These are phyloP conservation scores for Steinernema hermaphroditum DNA, from an alignment of 2,888 invertebrate genomes.

Conservation along the genomic window DNA sequence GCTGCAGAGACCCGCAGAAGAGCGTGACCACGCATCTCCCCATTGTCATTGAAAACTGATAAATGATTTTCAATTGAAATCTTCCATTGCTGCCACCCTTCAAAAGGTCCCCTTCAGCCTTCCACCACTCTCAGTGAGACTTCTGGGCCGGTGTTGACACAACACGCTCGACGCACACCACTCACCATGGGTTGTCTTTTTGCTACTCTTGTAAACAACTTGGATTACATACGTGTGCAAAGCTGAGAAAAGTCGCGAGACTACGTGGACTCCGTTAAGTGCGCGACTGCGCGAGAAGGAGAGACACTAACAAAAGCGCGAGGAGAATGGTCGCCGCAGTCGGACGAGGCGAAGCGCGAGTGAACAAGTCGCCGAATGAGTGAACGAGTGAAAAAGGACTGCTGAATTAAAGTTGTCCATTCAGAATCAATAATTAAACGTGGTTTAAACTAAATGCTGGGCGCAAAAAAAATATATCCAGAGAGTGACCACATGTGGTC, in stretches of 20 bases:
- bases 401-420: slow-evolving; percentile 23
- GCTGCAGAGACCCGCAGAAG: neutral
- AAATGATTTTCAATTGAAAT: slow-evolving; percentile 8
- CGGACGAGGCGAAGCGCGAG: slow-evolving; percentile 27
- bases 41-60: slow-evolving; percentile 24
- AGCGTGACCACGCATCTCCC: neutral
- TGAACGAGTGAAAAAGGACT: slow-evolving; percentile 24
- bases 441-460: neutral
- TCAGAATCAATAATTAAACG: slow-evolving; percentile 31
- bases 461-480: too few relatives aligned
- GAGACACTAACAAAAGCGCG: slow-evolving; percentile 30
- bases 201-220: slow-evolving; percentile 2
- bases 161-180: too few relatives aligned
- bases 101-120: neutral
- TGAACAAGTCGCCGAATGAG: slow-evolving; percentile 23
- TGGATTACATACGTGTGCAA: neutral
- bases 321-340: slow-evolving; percentile 1
- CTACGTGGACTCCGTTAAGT: slow-evolving; percentile 28
- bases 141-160: too few relatives aligned
- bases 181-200: too few relatives aligned
- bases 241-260: slow-evolving; percentile 18
- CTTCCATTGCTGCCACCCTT: neutral
- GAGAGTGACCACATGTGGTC: too few relatives aligned
- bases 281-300: slow-evolving; percentile 23
- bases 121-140: too few relatives aligned